Base-by-base conservation (phyloP, 1,140 invertebrate species). In the Plutomurus gul region DNA sequence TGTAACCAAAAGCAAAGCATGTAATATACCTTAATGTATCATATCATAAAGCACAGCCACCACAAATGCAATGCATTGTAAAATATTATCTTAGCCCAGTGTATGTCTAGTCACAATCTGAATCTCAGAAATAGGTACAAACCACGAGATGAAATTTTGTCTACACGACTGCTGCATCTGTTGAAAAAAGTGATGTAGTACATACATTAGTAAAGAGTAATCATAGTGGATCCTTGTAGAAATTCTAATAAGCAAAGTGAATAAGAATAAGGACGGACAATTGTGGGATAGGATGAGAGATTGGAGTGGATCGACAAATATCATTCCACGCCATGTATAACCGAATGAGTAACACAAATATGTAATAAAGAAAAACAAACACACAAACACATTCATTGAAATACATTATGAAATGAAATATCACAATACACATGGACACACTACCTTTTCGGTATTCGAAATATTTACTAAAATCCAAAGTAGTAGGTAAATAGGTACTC, bases 1-100 rank as follows among this genome's bases (percentile, higher is more conserved):
- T 65, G 56, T 65, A 65, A 65, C 56, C 56, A 65, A 65, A 65
- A 65, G 56, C 56, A 65, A 65, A 33, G 25, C 56, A 65, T 65
- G 56, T 65, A 65, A 65, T 65, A 30, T 65, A 33, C 27, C 56
- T 36, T 65, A 65, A 65, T 65, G 56, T 65, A 65, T 65, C 56
- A 65, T 65, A 65, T 65, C 56, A 33, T 30, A 65, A 65, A 65
- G 56, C 18, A 43, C 39, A 18, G n/a, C n/a, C 36, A 65, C 27
- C 27, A 33, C 27, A 65, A 49, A 27, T 65, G 27, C 56, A 33
- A 30, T 65, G 56, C 27, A 65, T 7, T 51, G 47, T 16, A 47
- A 65, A 65, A 65, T 65, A 65, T 65, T 27, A 65, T 65, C 27
- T 16, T n/a, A 30, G 33, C 51, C 11, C 39, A 43, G 2, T 8